phyloP scores from a whole-genome alignment of 2,797 vertebrate species.

The Micrastur ruficollis region DNA sequence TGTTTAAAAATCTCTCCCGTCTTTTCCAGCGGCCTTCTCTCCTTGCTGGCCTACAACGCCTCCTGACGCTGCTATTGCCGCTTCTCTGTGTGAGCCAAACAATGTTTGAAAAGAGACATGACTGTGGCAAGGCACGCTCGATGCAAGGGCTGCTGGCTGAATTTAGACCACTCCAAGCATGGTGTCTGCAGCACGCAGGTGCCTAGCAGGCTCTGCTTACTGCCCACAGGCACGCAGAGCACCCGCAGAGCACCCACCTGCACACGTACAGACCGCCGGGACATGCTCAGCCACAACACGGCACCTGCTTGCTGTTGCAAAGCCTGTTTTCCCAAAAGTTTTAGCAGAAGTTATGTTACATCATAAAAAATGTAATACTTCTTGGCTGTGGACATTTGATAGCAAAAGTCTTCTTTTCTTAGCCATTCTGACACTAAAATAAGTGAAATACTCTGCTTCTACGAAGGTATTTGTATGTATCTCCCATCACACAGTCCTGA shows the following conservation, averaged over 20 bases:
- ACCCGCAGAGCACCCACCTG: background rate
- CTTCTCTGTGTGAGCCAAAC: background rate
- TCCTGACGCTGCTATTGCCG: background rate
- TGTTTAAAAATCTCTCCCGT: background rate
- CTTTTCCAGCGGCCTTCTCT: background rate
- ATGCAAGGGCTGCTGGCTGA: background rate
- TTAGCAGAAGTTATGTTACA: background rate
- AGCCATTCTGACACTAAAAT: background rate
- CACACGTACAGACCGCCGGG: accelerated
- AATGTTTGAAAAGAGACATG: accelerated
- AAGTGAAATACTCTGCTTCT: background rate
- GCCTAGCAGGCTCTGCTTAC: background rate
- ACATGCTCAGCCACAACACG: accelerated
- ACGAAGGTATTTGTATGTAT: accelerated
- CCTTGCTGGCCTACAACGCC: accelerated
- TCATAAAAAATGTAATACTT: background rate
- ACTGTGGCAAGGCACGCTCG: accelerated
- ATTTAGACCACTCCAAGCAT: accelerated
- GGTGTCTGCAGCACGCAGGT: background rate
- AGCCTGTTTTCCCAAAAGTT: accelerated
- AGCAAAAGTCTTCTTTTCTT: background rate
- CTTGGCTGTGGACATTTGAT: background rate
- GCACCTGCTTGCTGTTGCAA: background rate
- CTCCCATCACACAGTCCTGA: background rate
- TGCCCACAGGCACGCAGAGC: background rate